Base-by-base conservation (phyloP, 2,113 vertebrate genomes). In the Gila orcuttii region DNA sequence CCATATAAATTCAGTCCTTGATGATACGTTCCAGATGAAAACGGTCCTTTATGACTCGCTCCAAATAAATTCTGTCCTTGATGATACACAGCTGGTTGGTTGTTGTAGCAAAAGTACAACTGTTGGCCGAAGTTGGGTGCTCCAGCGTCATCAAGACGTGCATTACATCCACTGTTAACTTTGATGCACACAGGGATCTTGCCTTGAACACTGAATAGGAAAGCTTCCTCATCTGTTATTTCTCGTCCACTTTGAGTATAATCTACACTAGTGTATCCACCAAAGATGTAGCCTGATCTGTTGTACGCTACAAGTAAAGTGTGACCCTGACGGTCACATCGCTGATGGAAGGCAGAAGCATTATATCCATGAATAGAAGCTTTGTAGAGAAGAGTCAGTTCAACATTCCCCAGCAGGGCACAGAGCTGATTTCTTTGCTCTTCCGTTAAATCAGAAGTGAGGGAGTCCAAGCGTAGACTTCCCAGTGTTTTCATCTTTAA, bases 301-400 rank as follows among this genome's bases (percentile, higher is more conserved):
- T 93, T 95, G 45, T 92, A 95, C 12, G 91, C 93, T 77, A 93
- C 92, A 17, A 91, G 90, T 66, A 94, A 36, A 2, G 93, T 94
- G 36, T 92, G 92, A n/a, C 88, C 25, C 76, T 12, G 73, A 25
- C 0, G 75, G 87, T 92, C 90, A 89, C 94, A 94, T 39, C 1
- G 64, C 47, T 90, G 55, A 84, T 93, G 92, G 82, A 94, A 95
- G 23, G 69, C 83, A 3, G 15, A 23, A 0, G n/a, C 15, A 0
- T 33, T 83, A 84, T 91, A 94, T 17, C 93, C 86, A 0, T 94
- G 89, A 47, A 92, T 42, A 19, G 82, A 91, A 81, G 92, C 93
- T 59, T 95, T 92, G 82, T 86, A 94, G 36, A 94, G 86, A 81
- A 94, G 89, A 31, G 85, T 10, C 0, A 94, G 90, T 47, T 60